Conservation (phyloP, 2,888 invertebrate species). For the Carabus problematicus region DNA sequence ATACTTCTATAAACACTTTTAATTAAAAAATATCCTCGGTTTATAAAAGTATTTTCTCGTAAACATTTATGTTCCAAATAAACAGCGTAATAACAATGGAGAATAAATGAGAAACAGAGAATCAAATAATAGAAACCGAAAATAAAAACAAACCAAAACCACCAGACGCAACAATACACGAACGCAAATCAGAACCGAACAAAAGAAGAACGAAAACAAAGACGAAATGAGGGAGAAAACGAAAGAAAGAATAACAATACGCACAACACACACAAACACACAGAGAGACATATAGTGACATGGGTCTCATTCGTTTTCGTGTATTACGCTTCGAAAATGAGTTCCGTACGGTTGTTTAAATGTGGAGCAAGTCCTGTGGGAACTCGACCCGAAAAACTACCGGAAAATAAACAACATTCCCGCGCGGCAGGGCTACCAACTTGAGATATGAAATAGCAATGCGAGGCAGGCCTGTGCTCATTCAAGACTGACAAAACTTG, state of each 20-base stretch:
- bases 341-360: not conserved
- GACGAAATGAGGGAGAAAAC: not conserved
- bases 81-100: too few species aligned
- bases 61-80: too few species aligned
- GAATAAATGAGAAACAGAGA: not conserved
- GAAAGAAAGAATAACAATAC: too few species aligned
- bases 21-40: too few species aligned
- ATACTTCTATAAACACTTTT: too few species aligned
- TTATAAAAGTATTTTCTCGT: too few species aligned
- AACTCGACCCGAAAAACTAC: not conserved
- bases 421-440: slow-evolving; percentile 3
- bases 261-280: too few species aligned
- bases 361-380: slow-evolving; percentile 22
- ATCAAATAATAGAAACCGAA: slow-evolving; percentile 17
- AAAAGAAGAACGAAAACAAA: slow-evolving; percentile 33
- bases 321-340: too few species aligned
- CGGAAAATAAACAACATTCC: slow-evolving; percentile 28
- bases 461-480: slow-evolving; percentile 1
- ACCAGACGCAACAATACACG: slow-evolving; percentile 3
- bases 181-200: slow-evolving; percentile 29
- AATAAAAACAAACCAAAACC: slow-evolving; percentile 8
- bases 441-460: slow-evolving; percentile 26
- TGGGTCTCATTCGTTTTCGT: too few species aligned
- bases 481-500: too few species aligned
- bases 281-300: too few species aligned